Conservation (phyloP, 2,113 vertebrate species). For the Vanacampus margaritifer region DNA sequence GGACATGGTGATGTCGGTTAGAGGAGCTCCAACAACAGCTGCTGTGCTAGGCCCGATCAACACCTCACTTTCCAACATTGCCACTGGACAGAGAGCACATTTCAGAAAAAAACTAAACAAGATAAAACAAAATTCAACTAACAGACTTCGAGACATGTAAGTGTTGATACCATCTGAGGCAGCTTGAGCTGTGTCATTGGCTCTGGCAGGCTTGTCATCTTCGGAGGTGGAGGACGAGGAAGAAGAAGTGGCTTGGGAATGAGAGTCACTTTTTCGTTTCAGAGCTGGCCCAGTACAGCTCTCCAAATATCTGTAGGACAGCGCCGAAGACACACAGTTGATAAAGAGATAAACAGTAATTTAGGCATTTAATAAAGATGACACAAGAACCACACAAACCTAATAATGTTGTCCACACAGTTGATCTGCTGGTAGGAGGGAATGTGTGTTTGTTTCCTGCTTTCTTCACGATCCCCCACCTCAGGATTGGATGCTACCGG, state of each 20-base stretch:
- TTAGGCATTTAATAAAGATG: neutral
- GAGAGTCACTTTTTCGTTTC: slow-evolving; percentile 81
- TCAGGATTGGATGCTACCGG: slow-evolving; percentile 41
- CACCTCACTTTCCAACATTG: slow-evolving; percentile 62
- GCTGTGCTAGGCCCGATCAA: slow-evolving; percentile 48
- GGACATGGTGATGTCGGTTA: slow-evolving; percentile 76
- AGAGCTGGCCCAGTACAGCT: slow-evolving; percentile 78
- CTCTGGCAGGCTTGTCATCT: slow-evolving; percentile 72
- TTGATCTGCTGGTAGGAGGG: slow-evolving; percentile 91
- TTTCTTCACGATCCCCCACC: slow-evolving; percentile 52
- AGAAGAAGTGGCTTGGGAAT: slow-evolving; percentile 72
- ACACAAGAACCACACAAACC: slow-evolving; percentile 57
- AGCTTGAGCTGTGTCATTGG: slow-evolving; percentile 35
- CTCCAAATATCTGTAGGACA: slow-evolving; percentile 78
- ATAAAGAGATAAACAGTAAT: neutral
- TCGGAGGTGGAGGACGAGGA: slow-evolving; percentile 81
- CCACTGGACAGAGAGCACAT: slow-evolving; percentile 44
- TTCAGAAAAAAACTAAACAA: neutral
- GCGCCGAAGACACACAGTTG: slow-evolving; percentile 6
- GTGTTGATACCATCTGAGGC: slow-evolving; percentile 62
- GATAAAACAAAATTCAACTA: neutral
- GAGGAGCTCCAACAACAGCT: slow-evolving; percentile 63
- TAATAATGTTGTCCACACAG: slow-evolving; percentile 85
- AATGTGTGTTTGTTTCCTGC: slow-evolving; percentile 66
- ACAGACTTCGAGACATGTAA: neutral